phyloP scores from a whole-genome alignment of 1,140 invertebrate genomes.

The Bombus difficillimus region DNA sequence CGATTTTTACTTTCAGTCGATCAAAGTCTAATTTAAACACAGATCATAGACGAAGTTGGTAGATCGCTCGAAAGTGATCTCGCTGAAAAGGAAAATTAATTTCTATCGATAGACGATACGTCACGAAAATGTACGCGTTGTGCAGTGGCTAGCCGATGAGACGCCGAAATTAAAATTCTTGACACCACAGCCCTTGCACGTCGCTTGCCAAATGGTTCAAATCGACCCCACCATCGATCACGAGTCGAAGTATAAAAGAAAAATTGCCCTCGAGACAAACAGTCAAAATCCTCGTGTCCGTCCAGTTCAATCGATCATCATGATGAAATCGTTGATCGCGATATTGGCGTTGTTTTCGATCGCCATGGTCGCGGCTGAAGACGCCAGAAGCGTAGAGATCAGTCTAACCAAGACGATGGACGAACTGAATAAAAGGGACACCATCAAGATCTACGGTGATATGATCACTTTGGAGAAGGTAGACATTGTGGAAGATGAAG shows the following conservation, averaged over 20 bases:
- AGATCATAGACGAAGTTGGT: not conserved
- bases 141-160: slow-evolving; percentile 22
- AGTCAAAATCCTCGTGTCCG: slow-evolving; percentile 74
- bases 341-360: slow-evolving; percentile 60
- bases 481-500: slow-evolving; percentile 40
- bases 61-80: slow-evolving; percentile 74
- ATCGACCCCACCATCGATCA: slow-evolving; percentile 71
- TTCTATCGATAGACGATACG: slow-evolving; percentile 50
- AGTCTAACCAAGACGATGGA: slow-evolving; percentile 74
- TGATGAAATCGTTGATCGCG: slow-evolving; percentile 49
- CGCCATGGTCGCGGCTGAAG: slow-evolving; percentile 36
- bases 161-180: slow-evolving; percentile 79
- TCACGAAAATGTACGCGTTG: slow-evolving; percentile 31
- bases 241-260: slow-evolving; percentile 79
- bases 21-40: not conserved
- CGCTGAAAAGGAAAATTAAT: slow-evolving; percentile 77
- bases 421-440: slow-evolving; percentile 69
- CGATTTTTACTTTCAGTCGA: not conserved
- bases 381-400: slow-evolving; percentile 59
- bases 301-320: slow-evolving; percentile 40
- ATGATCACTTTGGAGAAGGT: slow-evolving; percentile 77
- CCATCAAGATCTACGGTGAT: slow-evolving; percentile 74
- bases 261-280: slow-evolving; percentile 71
- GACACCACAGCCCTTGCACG: slow-evolving; percentile 68
- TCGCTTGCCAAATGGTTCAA: slow-evolving; percentile 81